Base-by-base conservation (phyloP, 1,140 invertebrate genomes). In the Polyergus mexicanus region DNA sequence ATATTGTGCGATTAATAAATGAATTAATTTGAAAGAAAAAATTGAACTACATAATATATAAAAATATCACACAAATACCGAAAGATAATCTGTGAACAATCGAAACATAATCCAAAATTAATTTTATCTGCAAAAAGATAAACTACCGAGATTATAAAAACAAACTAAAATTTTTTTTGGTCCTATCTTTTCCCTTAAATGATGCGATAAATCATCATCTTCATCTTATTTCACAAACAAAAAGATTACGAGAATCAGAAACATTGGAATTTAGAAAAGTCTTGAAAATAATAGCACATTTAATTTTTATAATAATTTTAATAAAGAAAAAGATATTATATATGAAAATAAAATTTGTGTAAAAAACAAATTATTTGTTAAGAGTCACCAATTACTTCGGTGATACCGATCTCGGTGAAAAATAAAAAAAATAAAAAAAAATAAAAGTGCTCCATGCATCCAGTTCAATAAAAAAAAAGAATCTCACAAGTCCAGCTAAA, bases 351-450 rank as follows among this genome's bases (percentile, higher is more conserved):
- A 13, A 62, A 62, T 41, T 25, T 16, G 0, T 44, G 22, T 25
- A 44, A 66, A 66, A 66, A 66, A 65, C 51, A 65, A 51, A 51
- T 51, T 8, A 19, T 66, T 38, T 35, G 7, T 62, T n/a, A 62
- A 76, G 6, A 19, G 4, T 19, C 2, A 4, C 0, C 0, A 47
- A 47, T 19, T 51, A 51, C 16, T 8, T 35, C n/a, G 62, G 32
- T 35, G 56, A 80, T 25, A 7, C 32, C 62, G 28, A 56, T 68
- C 63, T 80, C 32, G 38, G 8, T 54, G 32, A 78, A 2, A 19
- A 63, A 63, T 35, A 47, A 62, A 87, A 63, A 25, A 62, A 87
- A 63, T 13, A 72, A 86, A 71, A 86, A 47, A n/a, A 69, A 80
- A 69, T 10, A 41, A 51, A 51, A 16, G 47, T 51, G 4, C 41